Evolutionary conservation across 2,113 vertebrate genomes (phyloP), one percentile per base, ranked within the genome.

Genomic region (Lophochroa leadbeateri): DNA sequence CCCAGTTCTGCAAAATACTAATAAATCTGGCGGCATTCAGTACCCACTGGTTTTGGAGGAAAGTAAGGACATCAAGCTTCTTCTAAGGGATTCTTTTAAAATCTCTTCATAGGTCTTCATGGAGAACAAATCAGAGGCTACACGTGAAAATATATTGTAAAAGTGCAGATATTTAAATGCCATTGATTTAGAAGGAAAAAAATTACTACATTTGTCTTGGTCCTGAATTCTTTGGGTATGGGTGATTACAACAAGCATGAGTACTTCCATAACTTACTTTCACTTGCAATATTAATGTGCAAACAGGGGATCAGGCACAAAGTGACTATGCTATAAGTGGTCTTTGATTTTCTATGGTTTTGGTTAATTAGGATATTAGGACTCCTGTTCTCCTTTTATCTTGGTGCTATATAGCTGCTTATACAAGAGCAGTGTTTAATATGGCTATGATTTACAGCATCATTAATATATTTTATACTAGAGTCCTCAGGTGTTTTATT

Each of bases 201-300:
- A 3, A 5, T 10, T 50, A 11, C 17, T 49, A 10, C 0, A 2
- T 9, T 25, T 77, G 24, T 27, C 15, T 44, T 25, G 13, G 21
- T 69, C 50, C 4, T 75, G 43, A 75, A 65, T 70, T 81, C 23
- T 83, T 20, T 52, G 21, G 31, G 5, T 49, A 47, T 14, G 3
- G 7, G 12, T 58, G 7, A 70, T 46, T 70, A 25, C 14, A 57
- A 52, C 0, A 2, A 69, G 47, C 4, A 9, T 15, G 5, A 80
- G 17, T 57, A 35, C 11, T 41, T 92, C 21, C 6, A n/a, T 74
- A 83, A 49, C 2, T 63, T 11, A 31, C 2, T 47, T 82, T 57
- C 28, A 31, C 4, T 52, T 65, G 33, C 4, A 82, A 41, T 23
- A 8, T 9, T n/a, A 27, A 27, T 33, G 6, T 35, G 31, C 9